phyloP scores from a whole-genome alignment of 2,888 invertebrate genomes.

The Philereme transversata region DNA sequence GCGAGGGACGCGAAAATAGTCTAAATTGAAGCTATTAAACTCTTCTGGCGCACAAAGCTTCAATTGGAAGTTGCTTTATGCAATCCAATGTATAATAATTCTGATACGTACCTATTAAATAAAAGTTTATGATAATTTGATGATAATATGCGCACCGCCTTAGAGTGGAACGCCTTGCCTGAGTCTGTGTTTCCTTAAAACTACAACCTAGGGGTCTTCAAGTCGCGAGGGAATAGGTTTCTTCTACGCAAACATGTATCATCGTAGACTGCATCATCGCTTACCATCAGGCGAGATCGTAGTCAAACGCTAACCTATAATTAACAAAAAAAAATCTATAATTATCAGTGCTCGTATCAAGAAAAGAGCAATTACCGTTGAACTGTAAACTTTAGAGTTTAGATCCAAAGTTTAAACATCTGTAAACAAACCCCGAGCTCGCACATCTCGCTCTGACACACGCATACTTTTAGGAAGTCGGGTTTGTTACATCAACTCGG shows the following conservation, averaged over 20 bases:
- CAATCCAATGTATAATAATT: constrained; percentile 5
- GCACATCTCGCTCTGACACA: constrained; percentile 35
- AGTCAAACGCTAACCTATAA: no score
- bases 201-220: no score
- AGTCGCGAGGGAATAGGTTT: no score
- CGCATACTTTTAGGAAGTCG: constrained; percentile 29
- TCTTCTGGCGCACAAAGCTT: constrained; percentile 9
- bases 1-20: constrained; percentile 48
- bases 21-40: constrained; percentile 38
- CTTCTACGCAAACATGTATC: no score
- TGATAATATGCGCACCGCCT: no score
- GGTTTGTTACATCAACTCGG: constrained; percentile 32
- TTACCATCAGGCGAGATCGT: no score
- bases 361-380: constrained; percentile 10
- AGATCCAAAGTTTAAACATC: constrained; percentile 39
- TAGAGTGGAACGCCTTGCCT: no score
- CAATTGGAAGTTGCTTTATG: constrained; percentile 10
- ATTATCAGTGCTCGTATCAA: background rate
- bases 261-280: no score
- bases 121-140: no score
- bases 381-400: constrained; percentile 36
- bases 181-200: no score
- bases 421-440: constrained; percentile 38
- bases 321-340: background rate
- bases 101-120: background rate